Base-by-base conservation (phyloP, 2,888 invertebrate genomes). In the Sepiola atlantica region DNA sequence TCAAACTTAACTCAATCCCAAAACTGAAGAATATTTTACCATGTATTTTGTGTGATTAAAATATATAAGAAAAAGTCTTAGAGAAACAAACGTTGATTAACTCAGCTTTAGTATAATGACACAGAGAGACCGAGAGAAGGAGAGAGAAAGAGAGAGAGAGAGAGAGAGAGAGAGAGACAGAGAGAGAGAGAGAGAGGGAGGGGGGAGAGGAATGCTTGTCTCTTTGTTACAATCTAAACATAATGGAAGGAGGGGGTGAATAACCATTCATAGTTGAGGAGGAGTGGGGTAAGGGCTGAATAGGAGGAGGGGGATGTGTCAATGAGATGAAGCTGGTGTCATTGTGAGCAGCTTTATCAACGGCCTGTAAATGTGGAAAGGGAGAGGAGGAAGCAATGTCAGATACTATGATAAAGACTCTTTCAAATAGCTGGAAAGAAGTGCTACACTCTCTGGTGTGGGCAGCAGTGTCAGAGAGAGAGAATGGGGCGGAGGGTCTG, bases 261-360 rank as follows among this genome's bases (percentile, higher is more conserved):
- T 20, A 16, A 77, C n/a, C n/a, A 77, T 77, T 77, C 77, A 77
- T 0, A 57, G 77, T n/a, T 2, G 12, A 28, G n/a, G n/a, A 14
- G 14, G 10, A n/a, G 77, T n/a, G 24, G 57, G 3, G 6, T 21
- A 21, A 57, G 57, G 20, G 20, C 20, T 6, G n/a, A 4, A n/a
- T 3, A 16, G 77, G n/a, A 18, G 14, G n/a, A 18, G 6, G 14
- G 32, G 10, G 14, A 77, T 32, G 77, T 77, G 77, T 77, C n/a
- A 77, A 77, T 77, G n/a, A 77, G n/a, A 77, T 77, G 77, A 77
- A n/a, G 77, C 14, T 77, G 77, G n/a, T 77, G 77, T 77, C n/a
- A 77, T 77, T n/a, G 14, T 77, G 12, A 77, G n/a, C n/a, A 32
- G 16, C n/a, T 32, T 77, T 32, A 77, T 77, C n/a, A 32, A 77